Evolutionary conservation across 2,888 invertebrate genomes (phyloP).

Genomic region (Andrena bicolor): DNA sequence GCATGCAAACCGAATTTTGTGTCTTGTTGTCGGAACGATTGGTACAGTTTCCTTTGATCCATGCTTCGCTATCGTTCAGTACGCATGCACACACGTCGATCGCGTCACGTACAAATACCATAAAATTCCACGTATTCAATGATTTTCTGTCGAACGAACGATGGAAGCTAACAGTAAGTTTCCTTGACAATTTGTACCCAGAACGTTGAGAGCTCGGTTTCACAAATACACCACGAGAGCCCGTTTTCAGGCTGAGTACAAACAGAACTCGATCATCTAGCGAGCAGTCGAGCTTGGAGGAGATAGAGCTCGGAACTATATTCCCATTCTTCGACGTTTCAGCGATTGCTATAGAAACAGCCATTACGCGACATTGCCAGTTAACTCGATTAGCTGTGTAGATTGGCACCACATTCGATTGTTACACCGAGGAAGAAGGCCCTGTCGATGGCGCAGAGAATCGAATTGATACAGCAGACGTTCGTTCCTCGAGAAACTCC

Average conservation of each 20-base stretch:
- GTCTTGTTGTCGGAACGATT: constrained; percentile 9
- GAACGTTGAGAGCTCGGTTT: not conserved
- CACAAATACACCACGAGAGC: not conserved
- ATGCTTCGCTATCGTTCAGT: not conserved
- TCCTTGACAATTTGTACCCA: not conserved
- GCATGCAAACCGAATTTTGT: constrained; percentile 45
- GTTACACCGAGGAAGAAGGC: no score
- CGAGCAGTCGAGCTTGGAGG: not conserved
- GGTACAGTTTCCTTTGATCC: constrained; percentile 9
- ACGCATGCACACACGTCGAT: not conserved
- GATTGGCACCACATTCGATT: not conserved
- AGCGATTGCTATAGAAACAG: not conserved
- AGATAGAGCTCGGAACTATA: not conserved
- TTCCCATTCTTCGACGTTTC: not conserved
- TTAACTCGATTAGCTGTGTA: constrained; percentile 7
- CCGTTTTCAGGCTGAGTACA: not conserved
- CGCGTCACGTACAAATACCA: not conserved
- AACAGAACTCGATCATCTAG: constrained; percentile 3
- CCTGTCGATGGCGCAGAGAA: no score
- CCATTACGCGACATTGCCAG: not conserved
- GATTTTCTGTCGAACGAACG: not conserved
- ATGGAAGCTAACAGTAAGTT: no score
- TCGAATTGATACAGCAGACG: no score
- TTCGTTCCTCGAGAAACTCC: not conserved
- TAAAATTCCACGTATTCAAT: not conserved